A percentile compares a stretch with the other conserved stretches of the same genome.
These are phyloP conservation scores for Chalcosyrphus nemorum DNA, from an alignment of 2,888 invertebrate species.

Conservation along the genomic window DNA sequence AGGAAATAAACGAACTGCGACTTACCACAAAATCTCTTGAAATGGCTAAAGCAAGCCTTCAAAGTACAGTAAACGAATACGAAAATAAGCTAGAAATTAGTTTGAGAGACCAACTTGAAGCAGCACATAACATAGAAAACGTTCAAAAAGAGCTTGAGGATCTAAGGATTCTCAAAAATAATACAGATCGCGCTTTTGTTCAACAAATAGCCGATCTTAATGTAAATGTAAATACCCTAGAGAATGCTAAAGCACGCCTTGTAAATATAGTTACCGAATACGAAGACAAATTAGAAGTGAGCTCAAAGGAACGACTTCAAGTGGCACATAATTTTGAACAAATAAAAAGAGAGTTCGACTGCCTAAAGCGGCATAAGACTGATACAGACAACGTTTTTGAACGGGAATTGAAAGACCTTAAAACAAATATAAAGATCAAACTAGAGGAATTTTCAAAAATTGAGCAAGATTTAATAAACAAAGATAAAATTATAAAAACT, in stretches of 20 bases:
- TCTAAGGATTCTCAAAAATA: neutral
- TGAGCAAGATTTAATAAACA: conserved; percentile 4
- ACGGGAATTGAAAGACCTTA: neutral
- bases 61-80: conserved; percentile 5
- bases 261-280: conserved; percentile 10
- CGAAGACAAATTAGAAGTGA: conserved; percentile 22
- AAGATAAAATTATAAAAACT: neutral
- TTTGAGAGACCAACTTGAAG: conserved; percentile 7
- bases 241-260: conserved; percentile 3
- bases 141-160: conserved; percentile 3
- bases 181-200: neutral
- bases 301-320: conserved; percentile 11
- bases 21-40: conserved; percentile 24
- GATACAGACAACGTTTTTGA: neutral
- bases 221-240: neutral
- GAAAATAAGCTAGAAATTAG: conserved; percentile 28
- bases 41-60: neutral
- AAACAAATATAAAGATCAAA: neutral
- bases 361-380: neutral
- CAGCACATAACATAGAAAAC: conserved; percentile 37
- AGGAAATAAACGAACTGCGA: conserved; percentile 36
- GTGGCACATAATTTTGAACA: conserved; percentile 34
- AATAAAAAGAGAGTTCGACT: conserved; percentile 7
- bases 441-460: neutral
- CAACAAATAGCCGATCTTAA: conserved; percentile 5